Evolutionary conservation across 2,113 vertebrate species (phyloP).

Genomic region (Gracilinanus agilis): DNA sequence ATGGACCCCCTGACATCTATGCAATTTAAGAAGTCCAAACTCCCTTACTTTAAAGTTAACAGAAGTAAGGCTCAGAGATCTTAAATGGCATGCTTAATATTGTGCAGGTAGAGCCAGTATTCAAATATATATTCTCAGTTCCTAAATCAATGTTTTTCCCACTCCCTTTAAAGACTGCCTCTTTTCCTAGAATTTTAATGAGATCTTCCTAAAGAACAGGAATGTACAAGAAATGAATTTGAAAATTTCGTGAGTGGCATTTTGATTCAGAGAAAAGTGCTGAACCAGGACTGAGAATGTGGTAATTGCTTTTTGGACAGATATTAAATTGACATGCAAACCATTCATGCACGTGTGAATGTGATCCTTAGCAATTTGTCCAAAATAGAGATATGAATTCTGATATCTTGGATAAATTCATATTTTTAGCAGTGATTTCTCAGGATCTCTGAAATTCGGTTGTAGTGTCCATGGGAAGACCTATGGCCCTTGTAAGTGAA

Average conservation of each 20-base stretch:
- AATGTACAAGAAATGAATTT: conserved; percentile 40
- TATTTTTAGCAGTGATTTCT: conserved; percentile 41
- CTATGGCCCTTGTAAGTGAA: conserved; percentile 12
- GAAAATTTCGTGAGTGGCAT: conserved; percentile 55
- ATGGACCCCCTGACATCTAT: not conserved
- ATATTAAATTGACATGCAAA: conserved; percentile 54
- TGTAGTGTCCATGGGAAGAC: not conserved
- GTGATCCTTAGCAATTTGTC: conserved; percentile 18
- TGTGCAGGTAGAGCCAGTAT: not conserved
- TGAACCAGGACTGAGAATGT: not conserved
- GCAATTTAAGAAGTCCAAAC: not conserved
- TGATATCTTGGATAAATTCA: not conserved
- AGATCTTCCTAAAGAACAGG: conserved; percentile 60
- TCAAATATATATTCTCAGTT: not conserved
- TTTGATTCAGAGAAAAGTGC: conserved; percentile 53
- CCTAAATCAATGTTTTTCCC: not conserved
- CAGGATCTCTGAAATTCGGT: not conserved
- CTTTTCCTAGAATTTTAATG: conserved; percentile 65
- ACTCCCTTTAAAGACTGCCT: not conserved
- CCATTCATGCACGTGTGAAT: not conserved
- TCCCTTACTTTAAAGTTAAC: not conserved
- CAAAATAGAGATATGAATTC: conserved; percentile 24
- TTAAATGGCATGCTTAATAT: not conserved
- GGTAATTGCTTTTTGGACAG: conserved; percentile 1
- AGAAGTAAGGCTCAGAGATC: not conserved